These are phyloP conservation scores for Gymnopithys bicolor DNA, from an alignment of 2,797 vertebrate species.

Conservation along the genomic window DNA sequence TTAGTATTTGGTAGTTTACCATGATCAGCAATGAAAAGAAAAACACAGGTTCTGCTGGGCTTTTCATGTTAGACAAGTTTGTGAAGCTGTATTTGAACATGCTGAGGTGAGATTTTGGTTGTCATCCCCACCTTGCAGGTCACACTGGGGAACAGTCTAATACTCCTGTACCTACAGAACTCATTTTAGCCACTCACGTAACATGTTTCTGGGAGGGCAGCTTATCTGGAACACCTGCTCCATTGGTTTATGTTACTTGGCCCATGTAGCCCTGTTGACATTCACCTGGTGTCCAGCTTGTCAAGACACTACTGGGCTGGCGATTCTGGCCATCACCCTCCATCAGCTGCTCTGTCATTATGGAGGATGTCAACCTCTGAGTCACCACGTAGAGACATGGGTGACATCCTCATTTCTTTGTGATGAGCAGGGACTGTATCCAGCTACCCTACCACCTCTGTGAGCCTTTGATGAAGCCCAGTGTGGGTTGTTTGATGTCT, in stretches of 20 bases:
- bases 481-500: neutral
- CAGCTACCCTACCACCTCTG: neutral
- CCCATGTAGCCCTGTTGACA: fast-evolving
- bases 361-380: fast-evolving
- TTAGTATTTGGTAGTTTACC: neutral
- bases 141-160: neutral
- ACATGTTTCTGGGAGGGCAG: neutral
- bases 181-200: neutral
- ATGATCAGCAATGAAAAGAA: neutral
- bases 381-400: neutral
- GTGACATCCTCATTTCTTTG: neutral
- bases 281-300: neutral
- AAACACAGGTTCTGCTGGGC: neutral
- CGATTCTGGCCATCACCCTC: neutral
- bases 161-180: neutral
- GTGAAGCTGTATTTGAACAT: neutral
- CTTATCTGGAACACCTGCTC: neutral
- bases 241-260: fast-evolving
- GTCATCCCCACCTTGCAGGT: neutral
- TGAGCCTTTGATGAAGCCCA: fast-evolving
- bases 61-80: neutral
- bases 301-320: neutral
- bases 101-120: neutral
- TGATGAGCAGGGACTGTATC: neutral
- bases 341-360: neutral